phyloP scores from a whole-genome alignment of 2,797 vertebrate genomes.

The Triplophysa bombifrons region DNA sequence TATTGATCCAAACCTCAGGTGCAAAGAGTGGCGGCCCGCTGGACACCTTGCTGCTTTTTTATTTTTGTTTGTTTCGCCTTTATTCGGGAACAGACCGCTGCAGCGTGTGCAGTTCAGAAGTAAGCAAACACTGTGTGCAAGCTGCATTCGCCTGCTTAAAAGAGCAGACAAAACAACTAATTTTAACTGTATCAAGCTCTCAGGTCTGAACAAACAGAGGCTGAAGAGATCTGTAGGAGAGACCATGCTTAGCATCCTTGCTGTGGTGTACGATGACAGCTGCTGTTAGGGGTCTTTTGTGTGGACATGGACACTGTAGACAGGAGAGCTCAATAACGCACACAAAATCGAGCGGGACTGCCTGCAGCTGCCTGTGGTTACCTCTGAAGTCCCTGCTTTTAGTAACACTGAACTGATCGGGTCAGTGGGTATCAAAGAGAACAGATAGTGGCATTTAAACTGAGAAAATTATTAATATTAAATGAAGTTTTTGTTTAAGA shows the following conservation, averaged over 20 bases:
- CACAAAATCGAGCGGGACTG: constrained; percentile 66
- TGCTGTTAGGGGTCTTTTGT: constrained; percentile 83
- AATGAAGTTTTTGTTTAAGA: neutral
- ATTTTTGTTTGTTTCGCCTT: constrained; percentile 28
- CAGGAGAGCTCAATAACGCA: constrained; percentile 71
- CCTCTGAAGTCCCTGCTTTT: constrained; percentile 48
- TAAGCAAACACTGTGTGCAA: constrained; percentile 73
- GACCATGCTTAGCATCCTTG: constrained; percentile 60
- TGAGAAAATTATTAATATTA: neutral
- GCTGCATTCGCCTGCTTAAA: constrained; percentile 71
- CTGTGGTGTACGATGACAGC: constrained; percentile 82
- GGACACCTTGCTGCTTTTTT: constrained; percentile 66
- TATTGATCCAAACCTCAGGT: constrained; percentile 80
- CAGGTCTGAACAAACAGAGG: constrained; percentile 79
- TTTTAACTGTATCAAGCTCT: constrained; percentile 77
- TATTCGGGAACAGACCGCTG: constrained; percentile 16
- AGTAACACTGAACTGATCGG: constrained; percentile 25
- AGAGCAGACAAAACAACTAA: constrained; percentile 69
- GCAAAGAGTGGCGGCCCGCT: constrained; percentile 66
- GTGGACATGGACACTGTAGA: constrained; percentile 72
- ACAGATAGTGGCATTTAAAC: constrained; percentile 13
- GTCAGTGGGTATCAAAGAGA: constrained; percentile 40
- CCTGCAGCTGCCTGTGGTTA: constrained; percentile 40
- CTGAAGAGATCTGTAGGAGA: constrained; percentile 73
- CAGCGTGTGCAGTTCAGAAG: constrained; percentile 48